Base-by-base conservation (phyloP, 2,888 invertebrate genomes). In the Cantharis nigra region DNA sequence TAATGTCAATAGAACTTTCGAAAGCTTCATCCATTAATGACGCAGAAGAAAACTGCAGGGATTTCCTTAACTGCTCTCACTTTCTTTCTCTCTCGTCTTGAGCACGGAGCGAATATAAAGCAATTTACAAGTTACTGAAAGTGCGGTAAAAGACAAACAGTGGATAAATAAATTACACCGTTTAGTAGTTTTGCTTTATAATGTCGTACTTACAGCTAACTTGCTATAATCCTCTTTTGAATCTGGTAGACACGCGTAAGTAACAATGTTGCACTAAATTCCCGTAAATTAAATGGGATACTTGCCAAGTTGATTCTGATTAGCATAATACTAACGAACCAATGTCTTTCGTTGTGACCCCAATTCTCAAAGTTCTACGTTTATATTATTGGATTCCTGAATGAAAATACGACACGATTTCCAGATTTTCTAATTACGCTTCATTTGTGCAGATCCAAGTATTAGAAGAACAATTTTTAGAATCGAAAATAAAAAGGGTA, bases 291-390 rank as follows among this genome's bases (percentile, higher is more conserved):
- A 23, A 20, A n/a, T 23, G 13, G 65, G 65, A 67, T 67, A 67
- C 65, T 67, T 67, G 65, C 65, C 65, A 67, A 67, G 65, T 26
- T 67, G 65, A 67, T 26, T 20, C 65, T 26, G 20, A 67, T 67
- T 67, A 67, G 23, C 65, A 67, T 67, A 67, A 67, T 67, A 26
- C 65, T 67, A 67, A 67, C 26, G 65, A 67, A 67, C 65, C 65
- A 67, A 67, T 67, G 65, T 26, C 26, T 67, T 67, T 67, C 23
- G 23, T 67, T 67, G 65, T 67, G 65, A 67, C 65, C 65, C 26
- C 65, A 67, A 67, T 67, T 26, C 23, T 9, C 65, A 67, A 13
- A 11, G n/a, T 67, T 26, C 65, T 20, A n/a, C 20, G 65, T 67
- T 67, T 23, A 67, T 20, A 67, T 23, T 67, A 23, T 67, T 20